Evolutionary conservation across 2,797 vertebrate genomes (phyloP), one percentile per base, ranked within the genome.

Genomic region (Carcharodon carcharias): DNA sequence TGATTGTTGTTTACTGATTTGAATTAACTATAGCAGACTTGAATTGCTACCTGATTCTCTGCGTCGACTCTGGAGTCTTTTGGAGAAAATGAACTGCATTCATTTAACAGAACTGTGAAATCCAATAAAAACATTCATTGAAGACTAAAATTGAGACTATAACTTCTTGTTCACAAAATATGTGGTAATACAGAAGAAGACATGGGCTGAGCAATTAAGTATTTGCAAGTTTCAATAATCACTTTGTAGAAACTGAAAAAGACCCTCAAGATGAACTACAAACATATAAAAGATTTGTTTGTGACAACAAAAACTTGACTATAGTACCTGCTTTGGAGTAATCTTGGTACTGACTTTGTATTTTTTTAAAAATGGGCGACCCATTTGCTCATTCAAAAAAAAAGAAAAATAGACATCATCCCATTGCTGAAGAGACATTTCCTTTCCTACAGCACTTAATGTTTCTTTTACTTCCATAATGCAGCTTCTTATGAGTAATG

Each of bases 1-100:
- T 96, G 96, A 97, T 97, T 96, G 96, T 63, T 91, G 88, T 91
- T 91, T 61, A 91, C 88, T 91, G 54, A 31, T 95, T 95, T 54
- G 94, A 77, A 77, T 95, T n/a, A 77, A 50, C 28, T 77, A 56
- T 56, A 71, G 56, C 14, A 95, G 94, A 92, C 89, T 92, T 58
- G 94, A 95, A 95, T 73, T 95, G 45, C 69, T 77, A n/a, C 69
- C 65, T 95, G 69, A 56, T 73, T 95, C 69, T 77, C 69, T 95
- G 12, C 45, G 16, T 67, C 69, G 58, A n/a, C 50, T 95, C 50
- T 77, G 94, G 26, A 71, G 31, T 56, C 18, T 95, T 71, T 21
- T 18, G 67, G 50, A 56, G 50, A 95, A 95, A 95, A 35, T 18
- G 12, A 95, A 73, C 14, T 95, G 63, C 67, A 21, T 77, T 77